Evolutionary conservation across 2,797 vertebrate genomes (phyloP), one percentile per base, ranked within the genome.

Genomic region (Phylloscopus collybita): DNA sequence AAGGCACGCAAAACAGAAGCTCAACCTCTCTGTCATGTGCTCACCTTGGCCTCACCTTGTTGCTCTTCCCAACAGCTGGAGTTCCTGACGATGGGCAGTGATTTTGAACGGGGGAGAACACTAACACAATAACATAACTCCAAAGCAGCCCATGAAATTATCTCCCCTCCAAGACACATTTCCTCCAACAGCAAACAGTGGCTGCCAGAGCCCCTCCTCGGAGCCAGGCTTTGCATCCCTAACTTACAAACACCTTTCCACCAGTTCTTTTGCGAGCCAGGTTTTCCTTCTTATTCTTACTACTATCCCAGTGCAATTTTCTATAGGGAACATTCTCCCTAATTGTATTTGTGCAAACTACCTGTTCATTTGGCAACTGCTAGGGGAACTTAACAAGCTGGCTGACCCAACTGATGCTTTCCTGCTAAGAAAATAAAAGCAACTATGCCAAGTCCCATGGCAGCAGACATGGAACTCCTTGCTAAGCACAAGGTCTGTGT

Each of bases 311-410:
- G 32, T 59, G 82, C n/a, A 36, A 54, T 56, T 50, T 54, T 51
- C 69, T 11, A 9, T 4, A 45, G 5, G 44, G 25, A 91, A 1
- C 47, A 27, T 59, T 60, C 50, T 81, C 72, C 89, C 71, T 38
- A 80, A 69, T 60, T 23, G n/a, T 53, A 27, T 82, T 59, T 94
- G 89, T 96, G 88, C 90, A 96, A 96, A 96, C 62, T 74, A 92
- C 88, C 16, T 18, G 12, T 65, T 96, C 87, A 72, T 96, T 94
- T 96, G 97, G 97, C 97, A 97, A 96, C 71, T 47, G 59, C 85
- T 69, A 84, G 69, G 84, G 95, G 95, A 96, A 88, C 45, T 66
- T 75, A 70, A 84, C 54, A 70, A 76, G 86, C 82, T 71, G 49
- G 74, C 49, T 51, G 73, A 93, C 86, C 83, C 90, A 64, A 95